Evolutionary conservation across 2,888 invertebrate genomes (phyloP).

Genomic region (Beris chalybata): DNA sequence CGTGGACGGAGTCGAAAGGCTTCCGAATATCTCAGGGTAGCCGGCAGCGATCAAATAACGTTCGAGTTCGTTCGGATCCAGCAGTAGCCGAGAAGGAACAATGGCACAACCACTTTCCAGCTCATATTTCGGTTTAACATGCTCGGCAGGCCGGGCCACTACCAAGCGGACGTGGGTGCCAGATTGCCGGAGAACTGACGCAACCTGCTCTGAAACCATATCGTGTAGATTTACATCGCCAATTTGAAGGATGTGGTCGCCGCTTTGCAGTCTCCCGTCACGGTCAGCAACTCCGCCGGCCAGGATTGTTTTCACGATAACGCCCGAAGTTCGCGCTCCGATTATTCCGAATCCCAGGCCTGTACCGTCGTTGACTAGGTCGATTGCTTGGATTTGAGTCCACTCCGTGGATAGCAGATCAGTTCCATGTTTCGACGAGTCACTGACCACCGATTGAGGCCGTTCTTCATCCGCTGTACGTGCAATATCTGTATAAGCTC

Average conservation of each 20-base stretch:
- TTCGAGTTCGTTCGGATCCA: conserved; percentile 85
- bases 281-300: conserved; percentile 97
- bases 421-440: conserved; percentile 68
- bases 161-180: conserved; percentile 93
- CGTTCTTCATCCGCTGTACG: conserved; percentile 57
- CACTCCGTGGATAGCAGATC: conserved; percentile 85
- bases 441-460: conserved; percentile 68
- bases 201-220: conserved; percentile 98
- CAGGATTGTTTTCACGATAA: conserved; percentile 98
- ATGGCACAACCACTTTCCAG: conserved; percentile 63
- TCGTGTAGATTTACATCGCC: conserved; percentile 89
- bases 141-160: conserved; percentile 89
- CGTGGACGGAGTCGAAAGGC: conserved; percentile 58
- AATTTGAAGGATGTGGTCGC: conserved; percentile 97
- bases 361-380: conserved; percentile 95
- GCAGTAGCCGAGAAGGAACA: conserved; percentile 72
- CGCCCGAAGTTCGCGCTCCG: conserved; percentile 94
- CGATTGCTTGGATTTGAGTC: conserved; percentile 97
- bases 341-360: conserved; percentile 99
- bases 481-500: conserved; percentile 56
- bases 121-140: conserved; percentile 62
- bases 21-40: conserved; percentile 73
- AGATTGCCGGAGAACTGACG: conserved; percentile 91
- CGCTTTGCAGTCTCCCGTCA: conserved; percentile 94
- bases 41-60: conserved; percentile 83